Percentiles rank a stretch among this genome's conserved stretches.
Evolutionary conservation across 2,888 invertebrate species (phyloP).

Genomic region (Agrilus mali): DNA sequence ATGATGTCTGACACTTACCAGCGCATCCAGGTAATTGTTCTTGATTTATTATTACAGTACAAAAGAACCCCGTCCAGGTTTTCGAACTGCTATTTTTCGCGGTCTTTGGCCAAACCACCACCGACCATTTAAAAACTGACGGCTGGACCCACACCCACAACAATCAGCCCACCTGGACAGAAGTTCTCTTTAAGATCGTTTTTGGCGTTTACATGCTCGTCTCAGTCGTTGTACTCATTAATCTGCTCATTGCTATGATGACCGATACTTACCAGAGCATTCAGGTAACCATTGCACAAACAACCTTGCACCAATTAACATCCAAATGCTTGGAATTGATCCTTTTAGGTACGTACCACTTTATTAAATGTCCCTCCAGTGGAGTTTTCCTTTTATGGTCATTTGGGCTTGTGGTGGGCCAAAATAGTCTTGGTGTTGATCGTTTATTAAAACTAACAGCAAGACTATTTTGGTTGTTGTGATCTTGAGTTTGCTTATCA

Average conservation of each 20-base stretch:
- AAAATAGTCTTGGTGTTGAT: no score
- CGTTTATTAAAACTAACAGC: no score
- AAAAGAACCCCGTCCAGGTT: conserved; percentile 81
- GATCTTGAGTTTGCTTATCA: no score
- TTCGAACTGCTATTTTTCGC: conserved; percentile 99
- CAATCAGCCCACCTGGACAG: conserved; percentile 70
- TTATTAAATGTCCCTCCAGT: no score
- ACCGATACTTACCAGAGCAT: conserved; percentile 99
- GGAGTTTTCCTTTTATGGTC: no score
- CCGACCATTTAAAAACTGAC: conserved; percentile 62
- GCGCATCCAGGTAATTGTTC: conserved; percentile 83
- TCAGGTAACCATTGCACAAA: conserved; percentile 53
- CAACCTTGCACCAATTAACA: no score
- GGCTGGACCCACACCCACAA: conserved; percentile 35
- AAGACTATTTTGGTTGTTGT: no score
- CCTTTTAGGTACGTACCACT: no score
- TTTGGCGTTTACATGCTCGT: conserved; percentile 97
- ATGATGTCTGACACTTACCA: conserved; percentile 99
- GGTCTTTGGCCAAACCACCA: conserved; percentile 88
- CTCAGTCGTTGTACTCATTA: conserved; percentile 96
- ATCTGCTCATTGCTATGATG: conserved; percentile 99
- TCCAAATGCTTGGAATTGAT: no score
- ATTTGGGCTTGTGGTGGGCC: no score
- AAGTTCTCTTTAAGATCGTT: conserved; percentile 74
- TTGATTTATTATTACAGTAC: conserved; percentile 60